Evolutionary conservation across 2,888 invertebrate genomes (phyloP).

Genomic region (Dryocosmus kuriphilus): DNA sequence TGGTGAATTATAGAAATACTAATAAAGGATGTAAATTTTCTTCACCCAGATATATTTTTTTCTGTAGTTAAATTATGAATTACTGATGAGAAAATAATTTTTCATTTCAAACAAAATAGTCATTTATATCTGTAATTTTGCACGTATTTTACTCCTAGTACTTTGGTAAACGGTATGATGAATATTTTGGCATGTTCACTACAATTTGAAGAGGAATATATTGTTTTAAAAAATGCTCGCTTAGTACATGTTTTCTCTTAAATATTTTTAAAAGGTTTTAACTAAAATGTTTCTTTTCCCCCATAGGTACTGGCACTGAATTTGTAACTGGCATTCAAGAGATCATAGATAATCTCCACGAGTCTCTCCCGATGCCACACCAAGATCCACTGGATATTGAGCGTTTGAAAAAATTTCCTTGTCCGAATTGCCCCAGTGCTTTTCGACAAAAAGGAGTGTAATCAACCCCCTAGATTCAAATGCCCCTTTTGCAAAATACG

Average conservation of each 20-base stretch:
- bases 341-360: neutral
- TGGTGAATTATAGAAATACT: too few relatives aligned
- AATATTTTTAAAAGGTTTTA: neutral
- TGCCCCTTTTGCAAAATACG: conserved; percentile 67
- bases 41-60: neutral
- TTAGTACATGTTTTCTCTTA: neutral
- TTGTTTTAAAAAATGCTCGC: too few relatives aligned
- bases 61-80: neutral
- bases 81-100: neutral
- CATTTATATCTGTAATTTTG: neutral
- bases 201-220: too few relatives aligned
- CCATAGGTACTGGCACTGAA: neutral
- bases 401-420: conserved; percentile 44
- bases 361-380: neutral
- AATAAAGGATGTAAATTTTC: too few relatives aligned
- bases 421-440: conserved; percentile 63
- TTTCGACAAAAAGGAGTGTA: conserved; percentile 67
- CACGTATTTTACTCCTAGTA: neutral
- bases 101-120: neutral
- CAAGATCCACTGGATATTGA: neutral
- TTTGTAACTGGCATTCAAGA: neutral
- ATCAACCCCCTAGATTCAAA: conserved; percentile 74
- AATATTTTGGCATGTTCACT: neutral
- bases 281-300: neutral
- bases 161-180: neutral